These are phyloP conservation scores for Emesis furor DNA, from an alignment of 2,888 invertebrate species.

Conservation along the genomic window DNA sequence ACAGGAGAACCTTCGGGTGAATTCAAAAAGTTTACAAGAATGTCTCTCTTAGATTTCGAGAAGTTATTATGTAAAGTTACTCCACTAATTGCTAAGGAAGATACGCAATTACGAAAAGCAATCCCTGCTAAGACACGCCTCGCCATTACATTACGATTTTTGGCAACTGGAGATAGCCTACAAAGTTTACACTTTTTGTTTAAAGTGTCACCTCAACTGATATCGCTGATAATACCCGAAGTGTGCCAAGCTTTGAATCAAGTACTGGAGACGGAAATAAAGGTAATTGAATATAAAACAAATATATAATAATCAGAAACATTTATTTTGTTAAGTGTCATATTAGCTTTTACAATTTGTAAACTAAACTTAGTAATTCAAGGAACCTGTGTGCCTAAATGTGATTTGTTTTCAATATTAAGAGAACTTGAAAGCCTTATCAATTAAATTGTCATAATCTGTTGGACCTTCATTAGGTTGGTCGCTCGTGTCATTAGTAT, in stretches of 20 bases:
- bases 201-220: constrained; percentile 56
- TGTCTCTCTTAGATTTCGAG: constrained; percentile 61
- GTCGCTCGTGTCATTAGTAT: too few relatives aligned
- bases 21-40: constrained; percentile 68
- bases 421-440: constrained; percentile 15
- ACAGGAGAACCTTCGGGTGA: constrained; percentile 59
- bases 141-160: constrained; percentile 3
- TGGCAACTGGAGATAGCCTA: constrained; percentile 34
- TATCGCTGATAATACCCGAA: constrained; percentile 58
- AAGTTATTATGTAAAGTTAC: too few relatives aligned
- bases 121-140: too few relatives aligned
- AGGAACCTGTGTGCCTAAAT: too few relatives aligned
- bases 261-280: constrained; percentile 13
- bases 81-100: too few relatives aligned
- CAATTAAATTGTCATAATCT: constrained; percentile 15
- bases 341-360: too few relatives aligned
- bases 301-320: too few relatives aligned
- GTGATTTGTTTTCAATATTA: constrained; percentile 2
- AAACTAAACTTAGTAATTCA: too few relatives aligned
- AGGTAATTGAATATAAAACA: too few relatives aligned
- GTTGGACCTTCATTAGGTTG: too few relatives aligned
- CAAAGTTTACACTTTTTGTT: constrained; percentile 60
- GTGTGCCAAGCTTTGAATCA: constrained; percentile 50
- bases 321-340: too few relatives aligned
- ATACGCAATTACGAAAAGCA: too few relatives aligned